Percentiles rank a stretch among this genome's conserved stretches.
phyloP scores from a whole-genome alignment of 2,888 invertebrate genomes.

The Quadriops clusia region DNA sequence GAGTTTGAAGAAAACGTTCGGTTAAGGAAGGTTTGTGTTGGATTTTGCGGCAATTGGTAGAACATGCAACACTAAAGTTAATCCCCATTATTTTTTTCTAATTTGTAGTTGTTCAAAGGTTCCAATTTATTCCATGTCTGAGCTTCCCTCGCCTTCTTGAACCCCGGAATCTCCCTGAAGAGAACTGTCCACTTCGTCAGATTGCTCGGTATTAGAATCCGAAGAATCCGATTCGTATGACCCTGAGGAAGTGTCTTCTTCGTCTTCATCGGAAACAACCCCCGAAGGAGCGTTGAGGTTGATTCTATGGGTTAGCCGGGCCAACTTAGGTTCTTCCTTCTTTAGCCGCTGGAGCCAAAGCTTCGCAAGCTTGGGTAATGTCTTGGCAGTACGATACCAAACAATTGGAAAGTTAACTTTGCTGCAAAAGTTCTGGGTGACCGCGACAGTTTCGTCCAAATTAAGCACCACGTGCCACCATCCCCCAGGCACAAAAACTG shows the following conservation, averaged over 20 bases:
- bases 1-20: no score
- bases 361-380: constrained; percentile 82
- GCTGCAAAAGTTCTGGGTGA: constrained; percentile 97
- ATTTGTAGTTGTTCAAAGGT: no score
- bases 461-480: constrained; percentile 99
- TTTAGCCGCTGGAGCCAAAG: constrained; percentile 67
- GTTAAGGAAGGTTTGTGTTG: no score
- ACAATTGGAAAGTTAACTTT: constrained; percentile 93
- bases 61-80: no score
- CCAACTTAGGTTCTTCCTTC: constrained; percentile 62
- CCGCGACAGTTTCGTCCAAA: constrained; percentile 89
- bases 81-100: no score
- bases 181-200: no score
- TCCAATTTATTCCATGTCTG: no score
- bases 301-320: constrained; percentile 66
- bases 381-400: constrained; percentile 95
- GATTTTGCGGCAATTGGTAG: no score
- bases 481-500: constrained; percentile 95
- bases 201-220: no score
- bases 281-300: constrained; percentile 80
- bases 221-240: constrained; percentile 47
- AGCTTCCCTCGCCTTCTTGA: no score
- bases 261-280: constrained; percentile 89
- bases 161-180: no score
- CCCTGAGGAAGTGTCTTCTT: constrained; percentile 67